Base-by-base conservation (phyloP, 2,888 invertebrate species). In the Cephonodes hylas region DNA sequence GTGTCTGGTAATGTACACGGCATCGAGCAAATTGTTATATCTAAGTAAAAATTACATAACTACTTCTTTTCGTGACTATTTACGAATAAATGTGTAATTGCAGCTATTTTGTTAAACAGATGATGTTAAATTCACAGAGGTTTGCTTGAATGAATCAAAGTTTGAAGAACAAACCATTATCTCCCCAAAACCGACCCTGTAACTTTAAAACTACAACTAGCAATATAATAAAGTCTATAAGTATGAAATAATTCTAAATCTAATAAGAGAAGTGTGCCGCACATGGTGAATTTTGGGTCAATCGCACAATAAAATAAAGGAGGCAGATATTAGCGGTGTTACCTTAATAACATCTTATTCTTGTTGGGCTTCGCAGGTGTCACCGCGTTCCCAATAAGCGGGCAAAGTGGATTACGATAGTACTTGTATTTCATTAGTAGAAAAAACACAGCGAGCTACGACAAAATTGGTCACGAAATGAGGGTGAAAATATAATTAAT, bases 321-420 rank as follows among this genome's bases (percentile, higher is more conserved):
- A 45, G 66, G 66, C 66, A 64, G 64, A 42, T 67, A 74, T 66
- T 62, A 64, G 60, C 59, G 61, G 64, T 53, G 68, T 71, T 64
- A 66, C 58, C 67, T 65, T 69, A 68, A 72, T 70, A 61, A 67
- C 60, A 70, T 70, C 66, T 74, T 69, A 66, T 69, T 72, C 73
- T 79, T 77, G 71, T 76, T 15, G 63, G 86, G 84, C 79, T 85
- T 86, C 84, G 31, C 72, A 74, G 75, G 76, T 76, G 78, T 70
- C 71, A 68, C 70, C 64, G 64, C 71, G 78, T 70, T 75, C 78
- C 71, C 73, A 77, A 83, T 81, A 76, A 72, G 59, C 38, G 66
- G 66, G 68, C 74, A 75, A 83, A 83, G 68, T 69, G 73, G 81
- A 84, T 82, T 83, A 84, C 63, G 45, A 44, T 42, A 66, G 66